These are phyloP conservation scores for Ranitomeya variabilis DNA, from an alignment of 2,113 vertebrate species.

Conservation along the genomic window DNA sequence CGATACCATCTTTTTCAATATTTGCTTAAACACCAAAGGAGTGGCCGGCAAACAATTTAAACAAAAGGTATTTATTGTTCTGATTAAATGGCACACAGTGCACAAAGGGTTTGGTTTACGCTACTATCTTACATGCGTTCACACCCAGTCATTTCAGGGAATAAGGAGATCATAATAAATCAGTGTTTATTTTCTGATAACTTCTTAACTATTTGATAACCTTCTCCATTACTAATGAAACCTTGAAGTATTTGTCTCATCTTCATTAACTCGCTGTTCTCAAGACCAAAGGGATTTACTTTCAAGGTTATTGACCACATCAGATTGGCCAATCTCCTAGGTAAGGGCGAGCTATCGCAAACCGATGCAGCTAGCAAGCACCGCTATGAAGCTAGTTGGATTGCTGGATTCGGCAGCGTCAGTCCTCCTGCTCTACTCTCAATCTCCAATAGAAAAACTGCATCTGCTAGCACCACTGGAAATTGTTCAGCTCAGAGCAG, in stretches of 20 bases:
- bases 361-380: too few relatives aligned
- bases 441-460: too few relatives aligned
- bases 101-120: not conserved
- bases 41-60: not conserved
- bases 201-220: not conserved
- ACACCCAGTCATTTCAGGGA: constrained; percentile 37
- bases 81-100: constrained; percentile 27
- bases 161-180: constrained; percentile 37
- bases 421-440: too few relatives aligned
- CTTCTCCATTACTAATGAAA: not conserved
- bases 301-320: too few relatives aligned
- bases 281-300: too few relatives aligned
- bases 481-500: too few relatives aligned
- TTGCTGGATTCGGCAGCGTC: too few relatives aligned
- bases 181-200: constrained; percentile 33
- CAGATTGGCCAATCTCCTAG: too few relatives aligned
- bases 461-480: too few relatives aligned
- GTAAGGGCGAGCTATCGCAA: too few relatives aligned
- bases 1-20: constrained; percentile 37
- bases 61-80: constrained; percentile 30
- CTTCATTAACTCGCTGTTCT: too few relatives aligned
- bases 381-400: too few relatives aligned
- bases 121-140: constrained; percentile 2
- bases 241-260: not conserved
- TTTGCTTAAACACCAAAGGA: constrained; percentile 26